Evolutionary conservation across 2,888 invertebrate species (phyloP), one percentile per base, ranked within the genome.

Genomic region (Eledona agricola): DNA sequence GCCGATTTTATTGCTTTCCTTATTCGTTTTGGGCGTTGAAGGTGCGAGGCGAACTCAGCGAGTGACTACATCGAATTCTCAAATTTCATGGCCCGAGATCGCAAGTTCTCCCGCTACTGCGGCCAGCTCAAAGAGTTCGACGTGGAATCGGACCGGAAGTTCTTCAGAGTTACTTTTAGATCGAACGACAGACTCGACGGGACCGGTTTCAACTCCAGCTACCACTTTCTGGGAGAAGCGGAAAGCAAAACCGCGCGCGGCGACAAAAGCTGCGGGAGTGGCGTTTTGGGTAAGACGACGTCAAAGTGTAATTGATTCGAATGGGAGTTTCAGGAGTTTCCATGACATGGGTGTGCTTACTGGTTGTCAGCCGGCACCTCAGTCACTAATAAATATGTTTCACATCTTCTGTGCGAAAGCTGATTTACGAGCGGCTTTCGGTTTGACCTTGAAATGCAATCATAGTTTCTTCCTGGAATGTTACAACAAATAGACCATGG

Each of bases 1-100:
- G 28, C 11, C 3, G 11, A 10, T 9, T 9, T 26, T 26, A 9
- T 26, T 6, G 10, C n/a, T n/a, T n/a, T n/a, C 2, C 26, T 4
- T 26, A 6, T 13, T 29, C n/a, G n/a, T 29, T 2, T 29, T 29
- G 13, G 5, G 13, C 4, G 19, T 63, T 63, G 9, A 80, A 97
- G 96, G 60, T 98, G 97, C 74, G 91, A 92, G 69, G 89, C 90
- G 50, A 84, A 86, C 31, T 90, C 95, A 1, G 92, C 93, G 26
- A 96, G 96, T 71, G 98, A 98, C 77, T 96, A 90, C 77, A 91
- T 98, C 40, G 93, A 96, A 75, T 95, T 98, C 78, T 96, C 96
- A 31, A 98, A 97, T 80, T 94, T 89, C 73, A 86, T 91, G 82
- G 86, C 90, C 57, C 85, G 88, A 63, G 97, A 98, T 78, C 83